Conservation (phyloP, 2,797 vertebrate species). For the Onychomys arenicola region DNA sequence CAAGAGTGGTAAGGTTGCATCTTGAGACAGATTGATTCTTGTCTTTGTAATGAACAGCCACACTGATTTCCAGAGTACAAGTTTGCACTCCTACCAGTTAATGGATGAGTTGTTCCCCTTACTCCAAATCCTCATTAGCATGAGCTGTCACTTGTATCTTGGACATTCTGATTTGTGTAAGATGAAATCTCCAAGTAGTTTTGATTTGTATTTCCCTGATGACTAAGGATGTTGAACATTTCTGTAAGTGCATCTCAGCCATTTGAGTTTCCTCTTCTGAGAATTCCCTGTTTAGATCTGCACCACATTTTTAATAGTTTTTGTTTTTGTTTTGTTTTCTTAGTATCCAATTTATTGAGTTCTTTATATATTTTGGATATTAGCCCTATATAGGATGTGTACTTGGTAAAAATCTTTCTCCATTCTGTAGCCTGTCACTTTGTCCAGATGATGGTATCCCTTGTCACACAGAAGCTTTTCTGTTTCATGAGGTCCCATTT, state of each 20-base stretch:
- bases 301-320: not conserved
- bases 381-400: not conserved
- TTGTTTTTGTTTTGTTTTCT: not conserved
- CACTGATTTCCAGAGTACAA: not conserved
- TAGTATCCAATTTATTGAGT: not conserved
- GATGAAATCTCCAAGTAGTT: not conserved
- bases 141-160: not conserved
- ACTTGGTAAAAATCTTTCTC: not conserved
- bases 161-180: not conserved
- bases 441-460: not conserved
- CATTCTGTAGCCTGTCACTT: not conserved
- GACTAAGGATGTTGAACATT: not conserved
- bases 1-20: not conserved
- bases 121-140: not conserved
- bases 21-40: not conserved
- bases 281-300: not conserved
- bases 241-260: not conserved
- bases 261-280: not conserved
- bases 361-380: not conserved
- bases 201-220: not conserved
- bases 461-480: not conserved
- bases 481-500: not conserved
- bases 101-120: not conserved
- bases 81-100: too few relatives aligned
- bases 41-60: not conserved